Conservation (phyloP, 1,140 invertebrate genomes). For the Eubasilissa regina region DNA sequence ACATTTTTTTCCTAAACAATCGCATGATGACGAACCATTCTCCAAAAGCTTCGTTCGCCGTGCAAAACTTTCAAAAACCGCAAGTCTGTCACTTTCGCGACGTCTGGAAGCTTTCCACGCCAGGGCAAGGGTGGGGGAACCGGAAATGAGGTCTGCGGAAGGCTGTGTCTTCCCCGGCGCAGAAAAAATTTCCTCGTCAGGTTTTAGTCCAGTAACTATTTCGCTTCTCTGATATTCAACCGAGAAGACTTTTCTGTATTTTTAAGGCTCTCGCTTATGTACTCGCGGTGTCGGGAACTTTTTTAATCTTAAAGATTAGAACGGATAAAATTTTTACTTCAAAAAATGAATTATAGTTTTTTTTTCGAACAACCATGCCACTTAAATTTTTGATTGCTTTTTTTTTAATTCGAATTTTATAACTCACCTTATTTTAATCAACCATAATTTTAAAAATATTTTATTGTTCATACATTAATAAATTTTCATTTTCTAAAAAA, state of each 20-base stretch:
- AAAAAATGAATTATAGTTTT: no score
- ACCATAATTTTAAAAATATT: no score
- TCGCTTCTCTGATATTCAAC: background rate
- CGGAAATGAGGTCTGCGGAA: slow-evolving; percentile 31
- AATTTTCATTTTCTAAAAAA: no score
- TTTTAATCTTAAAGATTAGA: no score
- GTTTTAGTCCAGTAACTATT: background rate
- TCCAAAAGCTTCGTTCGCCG: slow-evolving; percentile 10
- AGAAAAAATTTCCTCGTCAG: background rate
- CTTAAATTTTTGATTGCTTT: no score
- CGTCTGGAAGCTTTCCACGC: slow-evolving; percentile 20
- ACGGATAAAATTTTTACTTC: no score
- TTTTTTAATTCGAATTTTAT: no score
- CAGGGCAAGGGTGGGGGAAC: background rate
- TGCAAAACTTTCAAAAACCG: slow-evolving; percentile 19
- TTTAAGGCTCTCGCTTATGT: background rate
- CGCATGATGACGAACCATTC: slow-evolving; percentile 13
- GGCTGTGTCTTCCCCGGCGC: background rate
- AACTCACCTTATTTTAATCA: no score
- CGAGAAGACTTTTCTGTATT: background rate
- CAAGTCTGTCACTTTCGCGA: slow-evolving; percentile 35
- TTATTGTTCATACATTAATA: no score
- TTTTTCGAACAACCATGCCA: no score
- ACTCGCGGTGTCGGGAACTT: no score
- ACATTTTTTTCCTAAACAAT: background rate